These are phyloP conservation scores for Cerceris rybyensis DNA, from an alignment of 2,888 invertebrate species.

Conservation along the genomic window DNA sequence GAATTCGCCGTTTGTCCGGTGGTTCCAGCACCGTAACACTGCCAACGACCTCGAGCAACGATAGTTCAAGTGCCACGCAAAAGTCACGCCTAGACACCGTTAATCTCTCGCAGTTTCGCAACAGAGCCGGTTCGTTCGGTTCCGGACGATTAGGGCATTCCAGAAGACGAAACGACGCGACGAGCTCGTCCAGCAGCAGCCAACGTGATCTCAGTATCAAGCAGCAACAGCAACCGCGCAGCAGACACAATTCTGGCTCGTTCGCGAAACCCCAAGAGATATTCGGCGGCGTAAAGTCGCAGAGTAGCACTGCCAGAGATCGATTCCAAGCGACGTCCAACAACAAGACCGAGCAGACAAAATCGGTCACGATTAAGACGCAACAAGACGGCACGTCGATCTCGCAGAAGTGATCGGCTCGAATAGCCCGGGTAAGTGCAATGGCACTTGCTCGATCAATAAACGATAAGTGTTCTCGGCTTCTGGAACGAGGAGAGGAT, in stretches of 20 bases:
- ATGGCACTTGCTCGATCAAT: slow-evolving; percentile 44
- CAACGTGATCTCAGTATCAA: slow-evolving; percentile 69
- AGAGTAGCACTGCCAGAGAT: slow-evolving; percentile 50
- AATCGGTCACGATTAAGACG: slow-evolving; percentile 47
- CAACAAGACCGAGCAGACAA: slow-evolving; percentile 48
- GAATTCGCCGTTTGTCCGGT: slow-evolving; percentile 79
- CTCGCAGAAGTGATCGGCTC: slow-evolving; percentile 47
- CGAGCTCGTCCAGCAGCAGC: slow-evolving; percentile 60
- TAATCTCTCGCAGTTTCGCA: slow-evolving; percentile 75
- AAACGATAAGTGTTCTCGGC: neutral
- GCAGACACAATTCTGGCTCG: slow-evolving; percentile 74
- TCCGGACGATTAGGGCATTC: slow-evolving; percentile 74
- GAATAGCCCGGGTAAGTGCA: slow-evolving; percentile 36
- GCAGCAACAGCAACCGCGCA: slow-evolving; percentile 71
- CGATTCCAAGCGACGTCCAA: slow-evolving; percentile 29
- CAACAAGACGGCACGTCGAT: slow-evolving; percentile 25
- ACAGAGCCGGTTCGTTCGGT: slow-evolving; percentile 78
- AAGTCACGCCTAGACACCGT: slow-evolving; percentile 70
- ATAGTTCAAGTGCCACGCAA: slow-evolving; percentile 56
- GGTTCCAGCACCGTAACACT: slow-evolving; percentile 74
- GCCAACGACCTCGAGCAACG: slow-evolving; percentile 46
- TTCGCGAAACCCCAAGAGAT: slow-evolving; percentile 71
- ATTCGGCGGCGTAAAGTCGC: slow-evolving; percentile 48
- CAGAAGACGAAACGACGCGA: slow-evolving; percentile 71
- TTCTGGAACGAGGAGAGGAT: neutral